phyloP scores from a whole-genome alignment of 2,797 vertebrate species.

The Poliocrania exsul region DNA sequence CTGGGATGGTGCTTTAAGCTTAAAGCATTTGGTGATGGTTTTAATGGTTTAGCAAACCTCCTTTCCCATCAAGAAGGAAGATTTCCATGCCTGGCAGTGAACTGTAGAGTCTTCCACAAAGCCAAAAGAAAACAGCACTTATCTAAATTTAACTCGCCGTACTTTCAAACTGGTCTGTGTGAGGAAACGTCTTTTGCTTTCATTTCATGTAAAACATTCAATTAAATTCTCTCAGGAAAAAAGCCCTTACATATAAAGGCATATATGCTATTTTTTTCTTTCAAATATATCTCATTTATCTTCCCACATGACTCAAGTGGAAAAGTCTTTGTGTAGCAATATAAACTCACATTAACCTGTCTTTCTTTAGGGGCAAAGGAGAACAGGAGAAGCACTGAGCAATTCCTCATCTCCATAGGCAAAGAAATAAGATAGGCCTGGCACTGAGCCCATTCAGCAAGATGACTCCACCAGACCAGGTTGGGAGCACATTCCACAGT shows the following conservation, averaged over 20 bases:
- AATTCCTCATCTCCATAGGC: slow-evolving; percentile 22
- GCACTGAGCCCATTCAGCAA: neutral
- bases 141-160: slow-evolving; percentile 25
- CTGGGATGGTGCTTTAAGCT: neutral
- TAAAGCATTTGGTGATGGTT: neutral
- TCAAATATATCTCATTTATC: neutral
- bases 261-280: neutral
- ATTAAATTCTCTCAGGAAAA: neutral
- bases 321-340: neutral
- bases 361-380: neutral
- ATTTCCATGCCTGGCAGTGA: neutral
- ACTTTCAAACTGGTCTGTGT: neutral
- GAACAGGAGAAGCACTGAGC: slow-evolving; percentile 2
- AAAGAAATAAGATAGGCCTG: slow-evolving; percentile 45
- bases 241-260: neutral
- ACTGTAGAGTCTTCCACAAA: neutral
- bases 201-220: slow-evolving; percentile 6
- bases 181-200: neutral
- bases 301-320: neutral
- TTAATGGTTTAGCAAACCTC: neutral
- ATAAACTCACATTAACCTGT: neutral
- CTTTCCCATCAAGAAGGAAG: neutral
- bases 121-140: slow-evolving; percentile 26
- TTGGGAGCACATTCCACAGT: slow-evolving; percentile 23
- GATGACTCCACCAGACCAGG: neutral